Evolutionary conservation across 2,797 vertebrate species (phyloP).

Genomic region (Phataginus tricuspis): DNA sequence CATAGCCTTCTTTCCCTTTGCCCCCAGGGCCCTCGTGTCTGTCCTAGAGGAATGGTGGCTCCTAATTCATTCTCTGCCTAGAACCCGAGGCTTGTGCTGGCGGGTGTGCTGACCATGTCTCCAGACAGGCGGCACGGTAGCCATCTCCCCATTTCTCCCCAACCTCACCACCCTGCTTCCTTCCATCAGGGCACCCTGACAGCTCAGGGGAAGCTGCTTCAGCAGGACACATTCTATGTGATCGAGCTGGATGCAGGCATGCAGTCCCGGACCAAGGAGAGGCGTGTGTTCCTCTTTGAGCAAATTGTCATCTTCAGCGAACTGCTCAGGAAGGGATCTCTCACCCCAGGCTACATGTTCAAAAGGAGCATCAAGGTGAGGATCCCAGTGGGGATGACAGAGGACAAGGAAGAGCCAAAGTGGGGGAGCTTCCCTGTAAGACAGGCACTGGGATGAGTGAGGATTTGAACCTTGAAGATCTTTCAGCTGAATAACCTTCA

Average conservation of each 20-base stretch:
- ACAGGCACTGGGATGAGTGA: background rate
- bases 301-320: conserved; percentile 99
- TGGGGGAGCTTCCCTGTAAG: background rate
- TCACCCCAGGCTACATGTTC: conserved; percentile 96
- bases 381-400: background rate
- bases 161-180: background rate
- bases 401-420: background rate
- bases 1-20: background rate
- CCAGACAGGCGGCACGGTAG: background rate
- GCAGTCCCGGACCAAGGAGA: conserved; percentile 96
- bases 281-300: conserved; percentile 98
- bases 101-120: background rate
- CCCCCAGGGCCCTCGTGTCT: background rate
- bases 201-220: conserved; percentile 96
- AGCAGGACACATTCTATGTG: conserved; percentile 98
- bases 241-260: conserved; percentile 95
- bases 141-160: background rate
- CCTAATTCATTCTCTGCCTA: background rate
- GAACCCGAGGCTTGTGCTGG: background rate
- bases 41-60: background rate
- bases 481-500: background rate
- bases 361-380: conserved; percentile 98
- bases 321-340: conserved; percentile 96
- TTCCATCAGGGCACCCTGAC: conserved; percentile 94
- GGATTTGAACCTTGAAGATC: background rate